Conservation (phyloP, 2,888 invertebrate genomes). For the Parnassius apollo region DNA sequence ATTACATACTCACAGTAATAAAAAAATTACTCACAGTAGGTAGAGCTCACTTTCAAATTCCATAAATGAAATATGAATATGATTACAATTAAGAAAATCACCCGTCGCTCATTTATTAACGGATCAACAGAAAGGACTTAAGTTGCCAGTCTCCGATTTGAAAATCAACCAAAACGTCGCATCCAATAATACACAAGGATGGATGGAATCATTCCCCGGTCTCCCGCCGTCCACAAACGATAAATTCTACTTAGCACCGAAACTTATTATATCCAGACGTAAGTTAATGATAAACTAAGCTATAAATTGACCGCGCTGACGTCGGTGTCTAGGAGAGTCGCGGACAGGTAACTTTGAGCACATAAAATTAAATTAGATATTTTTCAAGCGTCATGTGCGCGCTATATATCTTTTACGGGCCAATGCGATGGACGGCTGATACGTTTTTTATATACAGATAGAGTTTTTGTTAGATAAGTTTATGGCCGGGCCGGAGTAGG, state of each 20-base stretch:
- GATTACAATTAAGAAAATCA: constrained; percentile 8
- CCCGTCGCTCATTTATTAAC: constrained; percentile 13
- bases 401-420: constrained; percentile 55
- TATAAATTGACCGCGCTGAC: constrained; percentile 60
- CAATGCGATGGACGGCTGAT: constrained; percentile 43
- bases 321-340: constrained; percentile 63
- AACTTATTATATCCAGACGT: constrained; percentile 57
- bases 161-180: constrained; percentile 31
- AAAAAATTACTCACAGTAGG: too few species aligned
- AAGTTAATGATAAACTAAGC: constrained; percentile 65
- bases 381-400: constrained; percentile 45
- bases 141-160: constrained; percentile 38
- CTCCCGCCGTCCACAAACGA: constrained; percentile 47
- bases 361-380: constrained; percentile 65
- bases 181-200: constrained; percentile 30
- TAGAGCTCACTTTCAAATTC: too few species aligned
- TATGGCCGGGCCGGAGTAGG: constrained; percentile 30
- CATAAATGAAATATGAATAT: background rate
- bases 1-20: too few species aligned
- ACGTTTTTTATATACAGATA: constrained; percentile 38
- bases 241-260: constrained; percentile 59
- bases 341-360: constrained; percentile 52
- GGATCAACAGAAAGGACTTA: constrained; percentile 29
- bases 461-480: constrained; percentile 35
- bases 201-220: constrained; percentile 32